Percentiles rank a stretch among this genome's conserved stretches.
phyloP scores from a whole-genome alignment of 2,113 vertebrate genomes.

The Sorex fumeus region DNA sequence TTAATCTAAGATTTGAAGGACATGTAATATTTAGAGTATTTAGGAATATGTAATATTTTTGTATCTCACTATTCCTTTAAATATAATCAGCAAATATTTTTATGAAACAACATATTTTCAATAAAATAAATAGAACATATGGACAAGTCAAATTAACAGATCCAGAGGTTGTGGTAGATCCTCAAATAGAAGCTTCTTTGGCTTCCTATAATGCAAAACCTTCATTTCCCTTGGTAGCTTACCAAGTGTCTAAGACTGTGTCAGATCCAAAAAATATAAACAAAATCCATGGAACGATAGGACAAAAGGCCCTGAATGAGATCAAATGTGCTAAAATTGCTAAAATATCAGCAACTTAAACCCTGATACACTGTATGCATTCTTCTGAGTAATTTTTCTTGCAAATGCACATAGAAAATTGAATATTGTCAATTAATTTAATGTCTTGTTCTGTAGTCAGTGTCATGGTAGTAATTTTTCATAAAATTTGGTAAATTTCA shows the following conservation, averaged over 20 bases:
- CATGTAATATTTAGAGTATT: slow-evolving; percentile 5
- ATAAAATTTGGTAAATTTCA: background rate
- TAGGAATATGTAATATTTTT: slow-evolving; percentile 38
- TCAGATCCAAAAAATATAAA: background rate
- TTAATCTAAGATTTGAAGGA: slow-evolving; percentile 37
- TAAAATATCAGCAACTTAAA: slow-evolving; percentile 16
- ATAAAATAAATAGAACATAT: slow-evolving; percentile 24
- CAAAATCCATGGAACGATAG: background rate
- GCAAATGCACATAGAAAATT: slow-evolving; percentile 12
- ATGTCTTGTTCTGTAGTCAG: slow-evolving; percentile 14
- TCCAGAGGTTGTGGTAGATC: background rate
- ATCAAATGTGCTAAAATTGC: background rate
- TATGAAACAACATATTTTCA: background rate
- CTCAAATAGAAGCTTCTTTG: background rate
- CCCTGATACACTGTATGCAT: background rate
- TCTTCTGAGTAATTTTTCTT: background rate
- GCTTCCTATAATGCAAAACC: background rate
- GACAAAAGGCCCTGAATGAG: slow-evolving; percentile 20
- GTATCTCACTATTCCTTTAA: background rate
- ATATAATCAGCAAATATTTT: slow-evolving; percentile 39
- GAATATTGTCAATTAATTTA: slow-evolving; percentile 49
- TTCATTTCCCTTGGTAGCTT: slow-evolving; percentile 2
- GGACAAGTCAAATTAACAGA: slow-evolving; percentile 29
- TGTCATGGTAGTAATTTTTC: slow-evolving; percentile 19
- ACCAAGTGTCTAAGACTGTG: background rate